Conservation (phyloP, 2,888 invertebrate species). For the Druceiella hillmani region DNA sequence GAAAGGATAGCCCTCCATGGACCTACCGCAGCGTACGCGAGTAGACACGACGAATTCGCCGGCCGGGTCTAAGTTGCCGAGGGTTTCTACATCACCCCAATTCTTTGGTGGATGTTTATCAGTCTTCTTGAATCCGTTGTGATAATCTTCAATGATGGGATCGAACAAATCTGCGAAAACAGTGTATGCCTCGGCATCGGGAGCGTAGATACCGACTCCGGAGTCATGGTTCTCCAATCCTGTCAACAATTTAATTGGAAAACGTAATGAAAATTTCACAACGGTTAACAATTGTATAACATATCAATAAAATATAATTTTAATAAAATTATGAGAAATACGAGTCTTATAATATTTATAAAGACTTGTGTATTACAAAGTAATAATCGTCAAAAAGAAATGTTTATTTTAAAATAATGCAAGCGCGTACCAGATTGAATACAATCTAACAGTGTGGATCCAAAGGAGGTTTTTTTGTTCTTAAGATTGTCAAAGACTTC, state of each 20-base stretch:
- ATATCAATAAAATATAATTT: no score
- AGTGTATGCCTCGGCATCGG: conserved; percentile 93
- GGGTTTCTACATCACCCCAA: conserved; percentile 88
- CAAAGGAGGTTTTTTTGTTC: conserved; percentile 89
- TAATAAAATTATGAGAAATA: no score
- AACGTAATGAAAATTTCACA: no score
- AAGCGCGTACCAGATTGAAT: conserved; percentile 79
- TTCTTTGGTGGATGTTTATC: conserved; percentile 92
- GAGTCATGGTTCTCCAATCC: conserved; percentile 95
- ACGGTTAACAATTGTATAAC: no score
- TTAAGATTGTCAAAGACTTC: conserved; percentile 89
- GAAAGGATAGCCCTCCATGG: conserved; percentile 93
- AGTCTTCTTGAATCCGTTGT: conserved; percentile 89
- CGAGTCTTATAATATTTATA: neutral
- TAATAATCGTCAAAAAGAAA: conserved; percentile 4
- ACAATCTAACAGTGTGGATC: conserved; percentile 87
- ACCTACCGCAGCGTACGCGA: conserved; percentile 94
- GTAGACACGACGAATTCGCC: conserved; percentile 91
- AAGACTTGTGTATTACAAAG: neutral
- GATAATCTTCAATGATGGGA: conserved; percentile 97
- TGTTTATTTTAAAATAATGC: no score
- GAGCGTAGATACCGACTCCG: conserved; percentile 95
- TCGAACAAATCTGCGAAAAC: conserved; percentile 91
- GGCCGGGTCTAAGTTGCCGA: conserved; percentile 89
- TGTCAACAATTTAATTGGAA: no score